Evolutionary conservation across 2,797 vertebrate genomes (phyloP).

Genomic region (Discoglossus pictus): DNA sequence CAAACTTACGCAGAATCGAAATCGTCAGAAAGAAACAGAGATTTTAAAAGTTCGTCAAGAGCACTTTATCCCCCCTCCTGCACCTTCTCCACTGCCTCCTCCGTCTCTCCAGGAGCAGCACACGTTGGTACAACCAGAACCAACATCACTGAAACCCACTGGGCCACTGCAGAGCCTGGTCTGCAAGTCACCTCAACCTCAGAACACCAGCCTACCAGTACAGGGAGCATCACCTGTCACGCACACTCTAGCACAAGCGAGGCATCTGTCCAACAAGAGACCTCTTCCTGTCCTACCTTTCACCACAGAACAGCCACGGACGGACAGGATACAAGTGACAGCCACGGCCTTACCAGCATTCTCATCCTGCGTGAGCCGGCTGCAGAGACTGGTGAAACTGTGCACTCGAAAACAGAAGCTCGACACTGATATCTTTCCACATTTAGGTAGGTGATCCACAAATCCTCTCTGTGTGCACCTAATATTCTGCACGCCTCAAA

Average conservation of each 20-base stretch:
- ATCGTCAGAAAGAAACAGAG: constrained; percentile 81
- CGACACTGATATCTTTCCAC: constrained; percentile 92
- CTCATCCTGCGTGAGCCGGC: constrained; percentile 85
- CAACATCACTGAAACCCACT: constrained; percentile 70
- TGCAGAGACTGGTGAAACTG: constrained; percentile 95
- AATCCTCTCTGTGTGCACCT: neutral
- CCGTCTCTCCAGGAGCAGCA: constrained; percentile 74
- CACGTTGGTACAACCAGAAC: constrained; percentile 73
- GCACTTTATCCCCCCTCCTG: constrained; percentile 92
- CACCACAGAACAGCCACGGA: constrained; percentile 65
- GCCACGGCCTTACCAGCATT: constrained; percentile 87
- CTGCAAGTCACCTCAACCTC: constrained; percentile 96
- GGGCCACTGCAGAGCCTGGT: constrained; percentile 84
- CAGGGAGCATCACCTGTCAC: constrained; percentile 82
- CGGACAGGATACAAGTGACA: constrained; percentile 86
- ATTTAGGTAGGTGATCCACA: constrained; percentile 80
- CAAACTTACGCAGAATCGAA: constrained; percentile 88
- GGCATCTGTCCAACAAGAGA: constrained; percentile 83
- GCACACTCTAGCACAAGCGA: constrained; percentile 82
- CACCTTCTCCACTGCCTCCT: constrained; percentile 74
- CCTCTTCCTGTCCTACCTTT: constrained; percentile 76
- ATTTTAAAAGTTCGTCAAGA: constrained; percentile 86
- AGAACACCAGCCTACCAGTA: constrained; percentile 88
- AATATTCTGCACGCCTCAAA: too few relatives aligned
- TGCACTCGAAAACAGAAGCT: constrained; percentile 87